phyloP scores from a whole-genome alignment of 2,888 invertebrate genomes.

The Ectemnius cavifrons region DNA sequence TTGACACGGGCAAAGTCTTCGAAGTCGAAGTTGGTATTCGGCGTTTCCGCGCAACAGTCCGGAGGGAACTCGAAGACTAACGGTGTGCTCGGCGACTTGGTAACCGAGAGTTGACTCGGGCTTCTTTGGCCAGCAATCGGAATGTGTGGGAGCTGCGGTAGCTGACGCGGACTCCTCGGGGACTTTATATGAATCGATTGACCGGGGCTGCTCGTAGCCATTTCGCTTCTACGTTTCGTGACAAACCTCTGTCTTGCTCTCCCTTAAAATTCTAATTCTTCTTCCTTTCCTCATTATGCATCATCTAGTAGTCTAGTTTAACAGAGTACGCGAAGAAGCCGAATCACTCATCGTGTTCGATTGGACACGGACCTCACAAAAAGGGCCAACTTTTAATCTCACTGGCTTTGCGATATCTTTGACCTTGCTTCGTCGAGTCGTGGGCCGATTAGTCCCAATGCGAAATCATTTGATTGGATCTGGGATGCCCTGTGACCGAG shows the following conservation, averaged over 20 bases:
- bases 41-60: conserved; percentile 64
- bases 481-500: no score
- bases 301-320: not conserved
- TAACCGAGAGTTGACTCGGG: conserved; percentile 80
- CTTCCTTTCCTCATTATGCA: not conserved
- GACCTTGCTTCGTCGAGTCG: no score
- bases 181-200: conserved; percentile 80
- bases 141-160: conserved; percentile 80
- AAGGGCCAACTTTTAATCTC: not conserved
- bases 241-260: not conserved
- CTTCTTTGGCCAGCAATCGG: conserved; percentile 81
- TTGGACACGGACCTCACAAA: no score
- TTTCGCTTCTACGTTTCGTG: conserved; percentile 59
- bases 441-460: no score
- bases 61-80: conserved; percentile 72
- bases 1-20: conserved; percentile 60
- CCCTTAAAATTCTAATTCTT: not conserved
- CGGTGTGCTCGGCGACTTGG: conserved; percentile 81
- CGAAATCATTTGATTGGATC: no score
- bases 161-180: conserved; percentile 81
- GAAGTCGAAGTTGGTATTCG: conserved; percentile 68
- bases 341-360: not conserved
- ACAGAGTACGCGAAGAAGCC: not conserved
- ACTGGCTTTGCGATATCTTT: not conserved
- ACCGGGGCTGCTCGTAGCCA: conserved; percentile 82